phyloP scores from a whole-genome alignment of 2,113 vertebrate species.

The Oryzias javanicus region DNA sequence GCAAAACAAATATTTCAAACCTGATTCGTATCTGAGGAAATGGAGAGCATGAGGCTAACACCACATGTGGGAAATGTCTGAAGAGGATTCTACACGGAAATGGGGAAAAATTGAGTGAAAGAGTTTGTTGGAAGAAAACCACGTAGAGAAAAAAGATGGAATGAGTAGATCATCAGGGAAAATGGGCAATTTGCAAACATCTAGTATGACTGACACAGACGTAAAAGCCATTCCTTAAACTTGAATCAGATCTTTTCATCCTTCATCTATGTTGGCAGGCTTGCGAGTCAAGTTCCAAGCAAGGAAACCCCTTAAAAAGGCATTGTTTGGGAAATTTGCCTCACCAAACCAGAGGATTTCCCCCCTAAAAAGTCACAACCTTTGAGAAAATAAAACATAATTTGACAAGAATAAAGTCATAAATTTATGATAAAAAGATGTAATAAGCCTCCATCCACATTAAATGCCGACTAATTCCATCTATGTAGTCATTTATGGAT shows the following conservation, averaged over 20 bases:
- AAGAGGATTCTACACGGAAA: conserved; percentile 1
- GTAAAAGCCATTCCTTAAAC: conserved; percentile 64
- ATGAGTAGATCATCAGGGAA: conserved; percentile 20
- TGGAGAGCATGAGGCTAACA: conserved; percentile 41
- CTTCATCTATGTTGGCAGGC: conserved; percentile 55
- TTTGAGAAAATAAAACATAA: too few species aligned
- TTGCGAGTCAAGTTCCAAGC: conserved; percentile 53
- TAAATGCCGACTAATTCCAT: too few species aligned
- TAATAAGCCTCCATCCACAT: too few species aligned
- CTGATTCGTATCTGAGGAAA: conserved; percentile 63
- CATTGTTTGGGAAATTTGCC: conserved; percentile 47
- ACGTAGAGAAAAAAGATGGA: not conserved
- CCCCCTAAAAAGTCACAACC: too few species aligned
- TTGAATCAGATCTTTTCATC: too few species aligned
- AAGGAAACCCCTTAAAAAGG: conserved; percentile 54
- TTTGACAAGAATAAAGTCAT: too few species aligned
- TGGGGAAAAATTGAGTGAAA: not conserved
- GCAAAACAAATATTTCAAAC: conserved; percentile 66
- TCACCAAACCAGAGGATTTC: conserved; percentile 1
- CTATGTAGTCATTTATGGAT: too few species aligned
- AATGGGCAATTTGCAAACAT: not conserved
- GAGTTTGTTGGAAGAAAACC: not conserved
- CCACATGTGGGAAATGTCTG: conserved; percentile 36
- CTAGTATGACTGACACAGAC: too few species aligned
- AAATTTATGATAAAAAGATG: too few species aligned